Base-by-base conservation (phyloP, 2,888 invertebrate species). In the Endomychus coccineus region DNA sequence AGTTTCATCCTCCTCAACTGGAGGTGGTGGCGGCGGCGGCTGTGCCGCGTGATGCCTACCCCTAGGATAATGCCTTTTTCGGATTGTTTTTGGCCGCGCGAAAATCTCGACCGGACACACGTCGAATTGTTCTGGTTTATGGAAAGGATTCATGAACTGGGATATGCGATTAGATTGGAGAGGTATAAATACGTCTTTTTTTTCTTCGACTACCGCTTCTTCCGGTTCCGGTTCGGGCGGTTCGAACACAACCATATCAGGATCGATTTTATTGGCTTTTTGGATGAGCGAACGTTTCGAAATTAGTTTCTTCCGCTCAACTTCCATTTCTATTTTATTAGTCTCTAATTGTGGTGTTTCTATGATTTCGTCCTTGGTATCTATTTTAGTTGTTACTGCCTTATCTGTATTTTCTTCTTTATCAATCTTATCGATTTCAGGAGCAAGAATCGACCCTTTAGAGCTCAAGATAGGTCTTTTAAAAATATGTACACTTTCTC, bases 401-500 rank as follows among this genome's bases (percentile, higher is more conserved):
- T 28, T 9, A 2, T 4, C 5, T 11, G 17, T 6, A 10, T 1
- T n/a, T 14, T 14, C 6, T 21, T 23, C 22, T 23, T 4, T 10
- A 11, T 13, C 32, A 22, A 3, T 22, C 13, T 32, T 30, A 12
- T 22, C 16, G 7, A 9, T 28, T 11, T n/a, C 10, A 9, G n/a
- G 11, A 10, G 21, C 9, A 11, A 6, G 7, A 3, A 22, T 24
- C 11, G n/a, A 4, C 5, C 16, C 4, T 11, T 2, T 30, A 17
- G 12, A 2, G 23, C 12, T 4, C 4, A 66, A 59, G 58, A 74
- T 68, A 52, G 71, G 75, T 41, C 77, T 69, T 50, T 74, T 71
- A 34, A 64, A 62, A 55, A 75, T 70, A 52, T 77, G 75, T 24
- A 78, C 62, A n/a, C 78, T 77, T 62, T 80, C 80, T 40, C 80